These are phyloP conservation scores for Cerceris rybyensis DNA, from an alignment of 2,888 invertebrate genomes.

Conservation along the genomic window DNA sequence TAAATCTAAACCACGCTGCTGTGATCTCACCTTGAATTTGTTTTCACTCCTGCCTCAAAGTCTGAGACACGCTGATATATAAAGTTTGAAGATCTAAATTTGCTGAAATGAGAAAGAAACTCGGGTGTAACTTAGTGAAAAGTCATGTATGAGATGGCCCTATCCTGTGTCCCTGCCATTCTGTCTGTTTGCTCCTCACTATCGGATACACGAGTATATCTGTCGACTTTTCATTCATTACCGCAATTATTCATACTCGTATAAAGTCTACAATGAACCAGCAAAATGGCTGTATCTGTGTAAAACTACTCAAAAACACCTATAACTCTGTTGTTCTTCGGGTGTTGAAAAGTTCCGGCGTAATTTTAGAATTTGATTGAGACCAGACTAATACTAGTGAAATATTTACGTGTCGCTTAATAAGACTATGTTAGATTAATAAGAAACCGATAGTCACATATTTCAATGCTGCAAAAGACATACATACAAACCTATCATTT, in stretches of 20 bases:
- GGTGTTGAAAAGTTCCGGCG: too few species aligned
- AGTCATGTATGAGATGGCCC: slow-evolving; percentile 77
- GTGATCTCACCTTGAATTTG: slow-evolving; percentile 84
- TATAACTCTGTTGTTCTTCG: too few species aligned
- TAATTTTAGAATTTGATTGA: too few species aligned
- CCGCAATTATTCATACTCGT: slow-evolving; percentile 21
- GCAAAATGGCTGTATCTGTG: neutral
- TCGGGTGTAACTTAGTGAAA: slow-evolving; percentile 77
- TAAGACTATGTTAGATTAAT: too few species aligned
- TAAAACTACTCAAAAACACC: too few species aligned
- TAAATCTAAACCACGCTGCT: slow-evolving; percentile 79
- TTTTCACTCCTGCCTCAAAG: slow-evolving; percentile 84
- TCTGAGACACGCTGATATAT: slow-evolving; percentile 85
- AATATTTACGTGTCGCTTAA: too few species aligned
- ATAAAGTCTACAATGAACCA: slow-evolving; percentile 4
- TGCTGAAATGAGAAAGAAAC: slow-evolving; percentile 84
- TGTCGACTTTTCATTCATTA: slow-evolving; percentile 25
- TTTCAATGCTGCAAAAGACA: too few species aligned
- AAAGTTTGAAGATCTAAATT: slow-evolving; percentile 84
- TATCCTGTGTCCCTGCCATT: slow-evolving; percentile 80
- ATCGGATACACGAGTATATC: slow-evolving; percentile 46
- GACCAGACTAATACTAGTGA: too few species aligned
- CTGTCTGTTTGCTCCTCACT: slow-evolving; percentile 75
- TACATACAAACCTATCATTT: too few species aligned
- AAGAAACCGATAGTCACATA: too few species aligned